A percentile compares a stretch with the other conserved stretches of the same genome.
phyloP scores from a whole-genome alignment of 2,797 vertebrate species.

The Hafferia zeledoni region DNA sequence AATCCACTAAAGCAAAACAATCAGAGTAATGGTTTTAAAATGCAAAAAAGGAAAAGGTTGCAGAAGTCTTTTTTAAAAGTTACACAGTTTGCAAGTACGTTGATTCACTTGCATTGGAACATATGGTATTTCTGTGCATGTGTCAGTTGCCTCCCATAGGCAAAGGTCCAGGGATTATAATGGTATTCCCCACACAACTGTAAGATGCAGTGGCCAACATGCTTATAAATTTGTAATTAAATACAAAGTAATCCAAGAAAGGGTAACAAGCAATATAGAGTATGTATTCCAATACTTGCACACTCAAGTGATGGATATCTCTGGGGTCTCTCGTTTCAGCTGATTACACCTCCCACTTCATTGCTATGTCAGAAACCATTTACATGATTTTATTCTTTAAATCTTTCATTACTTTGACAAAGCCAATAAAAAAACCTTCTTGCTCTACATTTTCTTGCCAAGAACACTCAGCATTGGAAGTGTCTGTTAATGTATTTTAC shows the following conservation, averaged over 20 bases:
- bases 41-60: constrained; percentile 5
- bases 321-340: background rate
- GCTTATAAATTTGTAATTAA: constrained; percentile 38
- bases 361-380: constrained; percentile 1
- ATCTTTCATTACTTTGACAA: background rate
- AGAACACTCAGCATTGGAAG: background rate
- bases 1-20: constrained; percentile 53
- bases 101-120: constrained; percentile 21
- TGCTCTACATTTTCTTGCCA: background rate
- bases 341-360: background rate
- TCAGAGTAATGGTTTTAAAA: background rate
- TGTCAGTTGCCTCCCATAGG: background rate
- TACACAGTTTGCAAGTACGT: background rate
- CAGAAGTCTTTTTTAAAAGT: background rate
- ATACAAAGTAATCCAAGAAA: constrained; percentile 15
- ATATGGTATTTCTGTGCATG: background rate
- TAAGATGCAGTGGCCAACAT: constrained; percentile 31
- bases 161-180: background rate
- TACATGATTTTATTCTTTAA: background rate
- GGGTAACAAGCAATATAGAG: background rate
- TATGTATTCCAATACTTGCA: background rate
- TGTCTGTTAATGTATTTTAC: background rate
- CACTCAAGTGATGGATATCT: background rate
- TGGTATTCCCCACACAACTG: background rate
- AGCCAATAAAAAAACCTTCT: background rate